Conservation (phyloP, 1,140 invertebrate genomes). For the Schlechtendalia chinensis region DNA sequence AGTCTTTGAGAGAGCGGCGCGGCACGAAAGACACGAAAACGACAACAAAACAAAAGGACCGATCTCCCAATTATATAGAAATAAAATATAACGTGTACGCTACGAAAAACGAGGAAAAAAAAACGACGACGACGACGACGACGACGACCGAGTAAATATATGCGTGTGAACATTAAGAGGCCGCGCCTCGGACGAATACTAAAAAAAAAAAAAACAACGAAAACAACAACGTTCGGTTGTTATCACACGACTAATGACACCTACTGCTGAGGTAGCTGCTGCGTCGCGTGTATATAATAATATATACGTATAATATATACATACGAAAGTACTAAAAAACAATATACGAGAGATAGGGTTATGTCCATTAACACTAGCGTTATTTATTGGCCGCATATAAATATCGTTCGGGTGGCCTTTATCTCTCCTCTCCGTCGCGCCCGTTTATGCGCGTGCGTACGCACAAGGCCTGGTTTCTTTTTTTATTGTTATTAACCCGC, state of each 20-base stretch:
- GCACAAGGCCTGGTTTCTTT: conserved; percentile 33
- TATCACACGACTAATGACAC: conserved; percentile 50
- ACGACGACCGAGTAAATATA: conserved; percentile 26
- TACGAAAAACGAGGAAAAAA: not conserved
- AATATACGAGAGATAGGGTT: conserved; percentile 33
- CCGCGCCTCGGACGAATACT: conserved; percentile 39
- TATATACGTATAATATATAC: not conserved
- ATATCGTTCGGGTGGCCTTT: conserved; percentile 50
- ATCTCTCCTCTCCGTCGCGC: conserved; percentile 1
- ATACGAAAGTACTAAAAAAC: conserved; percentile 36
- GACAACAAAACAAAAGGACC: conserved; percentile 25
- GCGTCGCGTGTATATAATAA: no score
- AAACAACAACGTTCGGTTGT: conserved; percentile 38
- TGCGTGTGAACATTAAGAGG: conserved; percentile 48
- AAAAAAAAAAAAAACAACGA: not conserved
- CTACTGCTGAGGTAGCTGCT: conserved; percentile 47
- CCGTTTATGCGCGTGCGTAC: not conserved
- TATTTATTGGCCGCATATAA: conserved; percentile 49
- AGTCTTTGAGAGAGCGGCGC: not conserved
- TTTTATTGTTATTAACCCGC: conserved; percentile 47
- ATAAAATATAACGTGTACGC: conserved; percentile 28
- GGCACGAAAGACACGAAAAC: not conserved
- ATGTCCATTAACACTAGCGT: conserved; percentile 47
- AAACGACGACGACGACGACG: not conserved
- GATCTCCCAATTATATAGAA: conserved; percentile 43